Conservation (phyloP, 1,140 invertebrate genomes). For the Steinernema khuongi region DNA sequence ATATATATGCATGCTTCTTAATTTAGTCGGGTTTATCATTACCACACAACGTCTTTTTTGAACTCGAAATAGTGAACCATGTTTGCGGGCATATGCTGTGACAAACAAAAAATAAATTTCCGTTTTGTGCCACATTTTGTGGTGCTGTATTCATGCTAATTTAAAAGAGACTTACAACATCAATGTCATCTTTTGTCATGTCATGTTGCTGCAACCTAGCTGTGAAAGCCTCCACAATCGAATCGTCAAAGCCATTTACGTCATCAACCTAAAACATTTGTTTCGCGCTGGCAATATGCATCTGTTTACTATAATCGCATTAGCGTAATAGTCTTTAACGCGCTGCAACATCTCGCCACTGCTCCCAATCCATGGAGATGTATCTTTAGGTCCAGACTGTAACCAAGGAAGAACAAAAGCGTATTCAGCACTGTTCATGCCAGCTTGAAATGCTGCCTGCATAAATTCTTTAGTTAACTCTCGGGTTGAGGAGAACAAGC, state of each 20-base stretch:
- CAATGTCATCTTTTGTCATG: conserved; percentile 44
- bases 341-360: conserved; percentile 47
- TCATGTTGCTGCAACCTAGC: conserved; percentile 44
- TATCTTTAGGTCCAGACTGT: conserved; percentile 43
- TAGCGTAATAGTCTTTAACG: conserved; percentile 41
- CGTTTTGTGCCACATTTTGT: too few relatives aligned
- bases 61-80: too few relatives aligned
- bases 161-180: conserved; percentile 40
- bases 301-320: conserved; percentile 51
- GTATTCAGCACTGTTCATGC: conserved; percentile 54
- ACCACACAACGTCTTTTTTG: too few relatives aligned
- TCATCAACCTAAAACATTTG: conserved; percentile 52
- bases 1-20: too few relatives aligned
- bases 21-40: too few relatives aligned
- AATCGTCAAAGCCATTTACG: conserved; percentile 56
- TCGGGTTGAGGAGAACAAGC: conserved; percentile 54
- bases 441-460: conserved; percentile 44
- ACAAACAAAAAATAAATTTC: too few relatives aligned
- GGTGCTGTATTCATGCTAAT: too few relatives aligned
- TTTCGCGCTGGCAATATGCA: background rate
- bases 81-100: too few relatives aligned
- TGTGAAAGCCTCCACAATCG: conserved; percentile 43
- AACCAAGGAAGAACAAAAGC: conserved; percentile 55
- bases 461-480: conserved; percentile 56
- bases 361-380: conserved; percentile 56